phyloP scores from a whole-genome alignment of 2,797 vertebrate genomes.

The Bothrops alternatus region DNA sequence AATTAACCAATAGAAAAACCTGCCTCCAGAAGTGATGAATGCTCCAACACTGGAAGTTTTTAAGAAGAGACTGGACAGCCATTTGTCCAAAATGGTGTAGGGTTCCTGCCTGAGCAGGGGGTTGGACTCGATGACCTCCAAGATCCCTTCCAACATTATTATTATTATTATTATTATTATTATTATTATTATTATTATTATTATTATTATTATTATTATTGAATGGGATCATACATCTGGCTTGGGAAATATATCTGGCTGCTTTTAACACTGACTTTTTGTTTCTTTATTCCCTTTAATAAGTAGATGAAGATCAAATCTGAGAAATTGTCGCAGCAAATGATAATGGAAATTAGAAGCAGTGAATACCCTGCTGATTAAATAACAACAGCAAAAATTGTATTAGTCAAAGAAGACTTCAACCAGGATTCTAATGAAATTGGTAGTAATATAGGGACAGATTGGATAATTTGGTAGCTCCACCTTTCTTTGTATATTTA shows the following conservation, averaged over 20 bases:
- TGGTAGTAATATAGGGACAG: background rate
- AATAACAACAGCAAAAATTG: background rate
- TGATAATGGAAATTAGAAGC: constrained; percentile 3
- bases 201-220: background rate
- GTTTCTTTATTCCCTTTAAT: background rate
- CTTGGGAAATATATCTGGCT: background rate
- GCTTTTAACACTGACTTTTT: constrained; percentile 1
- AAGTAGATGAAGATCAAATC: background rate
- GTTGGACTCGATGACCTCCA: no score
- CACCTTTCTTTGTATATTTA: background rate
- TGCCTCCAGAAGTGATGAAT: no score
- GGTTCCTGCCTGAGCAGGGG: no score
- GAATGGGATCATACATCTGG: background rate
- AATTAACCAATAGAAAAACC: no score
- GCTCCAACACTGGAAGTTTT: no score
- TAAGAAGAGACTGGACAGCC: no score
- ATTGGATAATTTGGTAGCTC: background rate
- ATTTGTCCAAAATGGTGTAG: no score
- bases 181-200: no score
- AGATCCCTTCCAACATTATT: no score
- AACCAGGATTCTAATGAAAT: background rate
- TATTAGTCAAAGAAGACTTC: background rate
- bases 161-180: no score
- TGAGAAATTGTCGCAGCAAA: constrained; percentile 4
- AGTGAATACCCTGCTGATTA: background rate